These are phyloP conservation scores for Acipenser ruthenus DNA, from an alignment of 2,797 vertebrate species.

Conservation along the genomic window DNA sequence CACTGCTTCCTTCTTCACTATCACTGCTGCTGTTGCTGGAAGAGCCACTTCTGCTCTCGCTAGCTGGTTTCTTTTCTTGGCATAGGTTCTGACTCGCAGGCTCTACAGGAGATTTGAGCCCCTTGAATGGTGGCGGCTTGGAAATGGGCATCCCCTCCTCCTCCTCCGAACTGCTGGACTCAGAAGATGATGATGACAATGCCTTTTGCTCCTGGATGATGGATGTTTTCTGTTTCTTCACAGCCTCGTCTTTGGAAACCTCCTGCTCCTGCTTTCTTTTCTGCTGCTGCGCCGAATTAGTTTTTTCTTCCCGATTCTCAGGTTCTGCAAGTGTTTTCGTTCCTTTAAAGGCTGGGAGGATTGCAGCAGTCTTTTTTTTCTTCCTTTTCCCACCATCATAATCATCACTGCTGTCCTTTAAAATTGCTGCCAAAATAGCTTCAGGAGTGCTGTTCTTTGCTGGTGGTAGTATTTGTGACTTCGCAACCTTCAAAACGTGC, in stretches of 20 bases:
- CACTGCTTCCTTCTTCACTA: conserved; percentile 11
- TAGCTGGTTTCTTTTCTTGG: neutral
- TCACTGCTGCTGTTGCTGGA: conserved; percentile 2
- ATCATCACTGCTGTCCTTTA: conserved; percentile 47
- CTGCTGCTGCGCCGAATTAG: conserved; percentile 5
- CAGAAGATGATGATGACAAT: neutral
- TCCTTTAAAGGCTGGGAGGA: conserved; percentile 73
- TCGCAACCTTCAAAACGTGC: too few species aligned
- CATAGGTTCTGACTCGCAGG: neutral
- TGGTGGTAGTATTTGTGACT: neutral
- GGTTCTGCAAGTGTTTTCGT: conserved; percentile 48
- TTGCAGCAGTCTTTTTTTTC: conserved; percentile 27
- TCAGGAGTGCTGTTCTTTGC: conserved; percentile 58
- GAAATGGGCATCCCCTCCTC: conserved; percentile 9
- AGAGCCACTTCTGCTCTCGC: conserved; percentile 4
- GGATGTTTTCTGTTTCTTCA: conserved; percentile 31
- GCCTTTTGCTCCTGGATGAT: neutral
- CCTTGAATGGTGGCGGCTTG: conserved; percentile 12
- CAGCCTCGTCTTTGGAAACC: conserved; percentile 7
- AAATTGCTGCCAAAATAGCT: conserved; percentile 71
- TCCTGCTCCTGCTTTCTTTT: conserved; percentile 5
- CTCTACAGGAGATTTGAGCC: conserved; percentile 1
- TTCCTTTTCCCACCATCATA: conserved; percentile 29
- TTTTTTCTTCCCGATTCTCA: conserved; percentile 5
- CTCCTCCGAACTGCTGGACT: conserved; percentile 12